phyloP scores from a whole-genome alignment of 2,888 invertebrate species.

The Selenia dentaria region DNA sequence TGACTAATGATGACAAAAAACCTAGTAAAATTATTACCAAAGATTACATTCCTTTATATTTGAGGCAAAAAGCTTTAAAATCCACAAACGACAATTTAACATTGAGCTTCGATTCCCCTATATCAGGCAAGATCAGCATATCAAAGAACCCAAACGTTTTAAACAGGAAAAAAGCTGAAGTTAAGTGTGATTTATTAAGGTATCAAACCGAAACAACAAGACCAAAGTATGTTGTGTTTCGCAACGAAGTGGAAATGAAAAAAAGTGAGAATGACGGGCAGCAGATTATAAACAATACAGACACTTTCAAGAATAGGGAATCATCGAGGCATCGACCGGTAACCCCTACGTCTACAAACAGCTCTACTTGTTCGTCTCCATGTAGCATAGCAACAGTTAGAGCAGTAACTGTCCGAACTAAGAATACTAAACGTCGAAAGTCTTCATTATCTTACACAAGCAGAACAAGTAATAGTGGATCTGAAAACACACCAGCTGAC shows the following conservation, averaged over 20 bases:
- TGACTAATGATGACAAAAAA: conserved; percentile 37
- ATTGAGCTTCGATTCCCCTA: conserved; percentile 36
- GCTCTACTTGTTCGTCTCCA: conserved; percentile 67
- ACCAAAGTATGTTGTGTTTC: conserved; percentile 55
- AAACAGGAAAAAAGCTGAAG: conserved; percentile 39
- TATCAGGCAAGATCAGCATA: conserved; percentile 13
- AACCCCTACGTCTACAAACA: conserved; percentile 56
- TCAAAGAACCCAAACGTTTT: conserved; percentile 12
- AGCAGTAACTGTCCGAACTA: conserved; percentile 42
- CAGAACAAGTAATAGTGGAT: conserved; percentile 44
- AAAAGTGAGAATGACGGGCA: conserved; percentile 37
- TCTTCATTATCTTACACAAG: conserved; percentile 48
- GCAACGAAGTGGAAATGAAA: conserved; percentile 51
- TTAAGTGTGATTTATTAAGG: conserved; percentile 50
- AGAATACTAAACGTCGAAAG: conserved; percentile 42
- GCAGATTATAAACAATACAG: conserved; percentile 28
- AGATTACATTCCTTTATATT: conserved; percentile 50
- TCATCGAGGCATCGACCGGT: conserved; percentile 33
- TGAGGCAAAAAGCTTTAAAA: conserved; percentile 36
- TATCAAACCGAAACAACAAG: conserved; percentile 41
- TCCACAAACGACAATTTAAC: conserved; percentile 29
- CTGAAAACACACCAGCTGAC: conserved; percentile 44
- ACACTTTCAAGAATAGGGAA: conserved; percentile 32
- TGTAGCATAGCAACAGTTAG: conserved; percentile 68
- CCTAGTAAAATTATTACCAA: conserved; percentile 31